Base-by-base conservation (phyloP, 1,140 invertebrate genomes). In the Lasioglossum albipes region DNA sequence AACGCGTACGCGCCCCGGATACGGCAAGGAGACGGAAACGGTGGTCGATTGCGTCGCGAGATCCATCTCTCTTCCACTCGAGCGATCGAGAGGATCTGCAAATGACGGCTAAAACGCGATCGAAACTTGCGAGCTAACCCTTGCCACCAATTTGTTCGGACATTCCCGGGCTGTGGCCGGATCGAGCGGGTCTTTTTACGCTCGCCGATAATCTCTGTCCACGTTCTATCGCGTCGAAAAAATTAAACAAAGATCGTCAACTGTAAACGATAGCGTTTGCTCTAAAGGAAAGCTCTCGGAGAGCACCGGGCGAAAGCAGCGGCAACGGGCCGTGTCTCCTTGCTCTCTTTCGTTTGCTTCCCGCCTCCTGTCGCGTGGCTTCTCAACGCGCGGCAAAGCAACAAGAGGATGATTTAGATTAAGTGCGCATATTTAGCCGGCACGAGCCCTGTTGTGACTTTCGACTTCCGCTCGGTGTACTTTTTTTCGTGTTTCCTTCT, bases 141-240 rank as follows among this genome's bases (percentile, higher is more conserved):
- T 89, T 90, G 89, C 89, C 89, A 87, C 84, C 84, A 90, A 91
- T 91, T 91, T 91, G 90, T 89, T 87, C 79, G 75, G 71, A 73
- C 89, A 90, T 90, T 91, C 90, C 71, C 83, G 42, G 9, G 61
- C 7, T 31, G 69, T 31, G 9, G 61, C 7, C 42, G 71, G 54
- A 54, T 83, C 65, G 62, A 85, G 78, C 87, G 81, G 70, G 45
- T 41, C 18, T 74, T 82, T 82, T 85, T 87, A 72, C 61, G 42
- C 66, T 20, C 42, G 66, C 66, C 42, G 42, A n/a, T n/a, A n/a
- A n/a, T n/a, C n/a, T n/a, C n/a, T n/a, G n/a, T n/a, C n/a, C n/a
- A n/a, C n/a, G n/a, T n/a, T n/a, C n/a, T n/a, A n/a, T n/a, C n/a
- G n/a, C n/a, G n/a, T 18, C 52, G 16, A 54, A 16, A 18, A 7